Evolutionary conservation across 2,888 invertebrate genomes (phyloP), one percentile per base, ranked within the genome.

Genomic region (Ophonus ardosiacus): DNA sequence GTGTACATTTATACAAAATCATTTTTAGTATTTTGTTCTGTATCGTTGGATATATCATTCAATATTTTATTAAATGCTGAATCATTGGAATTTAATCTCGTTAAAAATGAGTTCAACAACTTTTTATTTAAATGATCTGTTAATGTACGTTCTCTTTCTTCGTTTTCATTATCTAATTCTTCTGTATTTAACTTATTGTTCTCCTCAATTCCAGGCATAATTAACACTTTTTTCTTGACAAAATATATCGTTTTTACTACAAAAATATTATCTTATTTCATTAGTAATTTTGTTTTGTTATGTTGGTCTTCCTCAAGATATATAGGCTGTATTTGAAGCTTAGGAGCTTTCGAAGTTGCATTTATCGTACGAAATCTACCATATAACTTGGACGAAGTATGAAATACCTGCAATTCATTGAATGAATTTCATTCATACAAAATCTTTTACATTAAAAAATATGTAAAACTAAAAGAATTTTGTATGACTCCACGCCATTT

Each of bases 121-220:
- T 93, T 93, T 89, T 95, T 95, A 89, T 95, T 95, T 85, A 95
- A 88, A 86, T 92, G 93, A 89, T 95, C 95, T 0, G 94, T 95
- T 90, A 93, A 93, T 10, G 93, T 94, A 86, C 93, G 89, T 90
- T 94, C 94, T 79, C 93, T 89, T 17, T 40, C 78, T 31, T 86
- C 85, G 8, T 8, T 51, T 81, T 71, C 65, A 17, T 15, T 31
- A n/a, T 86, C 85, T 82, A 59, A 15, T 21, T 51, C 61, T 17
- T 81, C 85, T 18, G 18, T 8, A 18, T 51, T 56, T 31, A 13
- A 38, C 24, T 85, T 71, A 10, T 65, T 18, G 18, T 21, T 65
- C n/a, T 79, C 80, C 40, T 68, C 71, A n/a, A 85, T 85, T 8
- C 80, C 80, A 18, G 85, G 85, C 85, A 85, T 85, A 68, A 7